These are phyloP conservation scores for Girardia tigrina DNA, from an alignment of 2,888 invertebrate genomes.

Conservation along the genomic window DNA sequence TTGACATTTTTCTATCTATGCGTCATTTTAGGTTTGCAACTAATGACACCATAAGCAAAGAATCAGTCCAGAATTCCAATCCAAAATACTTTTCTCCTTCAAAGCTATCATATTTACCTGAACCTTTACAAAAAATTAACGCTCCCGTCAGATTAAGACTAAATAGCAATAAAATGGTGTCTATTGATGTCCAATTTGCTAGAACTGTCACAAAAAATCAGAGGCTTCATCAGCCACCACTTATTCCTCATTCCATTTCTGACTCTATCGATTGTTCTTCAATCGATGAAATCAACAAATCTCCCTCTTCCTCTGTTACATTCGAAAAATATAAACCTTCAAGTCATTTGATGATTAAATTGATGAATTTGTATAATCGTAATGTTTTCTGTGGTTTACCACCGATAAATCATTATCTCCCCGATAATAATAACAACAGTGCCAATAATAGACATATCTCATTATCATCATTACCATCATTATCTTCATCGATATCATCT, in stretches of 20 bases:
- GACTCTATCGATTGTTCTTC: no score
- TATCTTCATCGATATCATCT: neutral
- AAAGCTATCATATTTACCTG: neutral
- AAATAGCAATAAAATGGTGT: neutral
- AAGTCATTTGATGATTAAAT: neutral
- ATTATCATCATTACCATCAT: neutral
- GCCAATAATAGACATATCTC: slow-evolving; percentile 3
- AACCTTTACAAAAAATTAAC: neutral
- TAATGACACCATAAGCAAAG: no score
- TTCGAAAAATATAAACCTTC: neutral
- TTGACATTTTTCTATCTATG: no score
- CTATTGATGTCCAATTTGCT: neutral
- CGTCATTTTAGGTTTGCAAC: neutral
- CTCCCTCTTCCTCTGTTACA: neutral
- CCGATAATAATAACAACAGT: neutral
- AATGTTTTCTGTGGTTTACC: slow-evolving; percentile 18
- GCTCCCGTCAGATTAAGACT: neutral
- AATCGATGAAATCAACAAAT: no score
- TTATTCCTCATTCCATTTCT: neutral
- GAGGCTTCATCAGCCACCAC: neutral
- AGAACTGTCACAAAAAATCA: neutral
- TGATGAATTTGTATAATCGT: neutral
- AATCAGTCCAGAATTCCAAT: no score
- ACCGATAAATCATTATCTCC: neutral
- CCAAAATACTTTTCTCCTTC: neutral